Evolutionary conservation across 2,888 invertebrate species (phyloP).

Genomic region (Lumbricus terrestris): DNA sequence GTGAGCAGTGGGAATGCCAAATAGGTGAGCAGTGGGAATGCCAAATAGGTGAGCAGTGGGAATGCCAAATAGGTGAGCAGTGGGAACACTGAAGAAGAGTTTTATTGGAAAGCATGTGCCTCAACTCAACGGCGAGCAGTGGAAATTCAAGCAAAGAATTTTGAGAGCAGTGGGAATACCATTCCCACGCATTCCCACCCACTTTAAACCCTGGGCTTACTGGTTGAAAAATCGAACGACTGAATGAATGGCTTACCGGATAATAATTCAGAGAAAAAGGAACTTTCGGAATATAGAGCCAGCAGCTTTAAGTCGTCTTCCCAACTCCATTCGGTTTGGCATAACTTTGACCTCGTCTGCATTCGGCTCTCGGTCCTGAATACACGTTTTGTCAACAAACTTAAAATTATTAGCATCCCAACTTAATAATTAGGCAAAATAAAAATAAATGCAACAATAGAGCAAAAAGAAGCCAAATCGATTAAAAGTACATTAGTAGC

Average conservation of each 20-base stretch:
- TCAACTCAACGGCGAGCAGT: too few species aligned
- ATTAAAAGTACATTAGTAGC: neutral
- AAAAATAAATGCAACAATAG: neutral
- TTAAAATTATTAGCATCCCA: too few species aligned
- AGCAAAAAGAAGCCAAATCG: neutral
- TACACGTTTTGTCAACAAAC: neutral
- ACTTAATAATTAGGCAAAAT: neutral
- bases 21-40: too few species aligned
- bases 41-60: too few species aligned
- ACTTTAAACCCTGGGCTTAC: too few species aligned
- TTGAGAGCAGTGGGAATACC: too few species aligned
- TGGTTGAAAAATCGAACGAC: neutral
- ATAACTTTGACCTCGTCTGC: conserved; percentile 4
- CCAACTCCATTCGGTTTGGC: conserved; percentile 20
- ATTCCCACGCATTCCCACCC: too few species aligned
- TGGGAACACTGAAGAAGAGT: too few species aligned
- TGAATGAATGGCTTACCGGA: neutral
- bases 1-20: too few species aligned
- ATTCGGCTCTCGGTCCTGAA: neutral
- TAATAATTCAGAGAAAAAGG: neutral
- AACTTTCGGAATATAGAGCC: neutral
- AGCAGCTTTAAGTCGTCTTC: conserved; percentile 14
- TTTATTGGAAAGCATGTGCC: too few species aligned
- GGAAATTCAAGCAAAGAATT: too few species aligned
- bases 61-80: too few species aligned